phyloP scores from a whole-genome alignment of 2,888 invertebrate species.

The Nymphalis urticae region DNA sequence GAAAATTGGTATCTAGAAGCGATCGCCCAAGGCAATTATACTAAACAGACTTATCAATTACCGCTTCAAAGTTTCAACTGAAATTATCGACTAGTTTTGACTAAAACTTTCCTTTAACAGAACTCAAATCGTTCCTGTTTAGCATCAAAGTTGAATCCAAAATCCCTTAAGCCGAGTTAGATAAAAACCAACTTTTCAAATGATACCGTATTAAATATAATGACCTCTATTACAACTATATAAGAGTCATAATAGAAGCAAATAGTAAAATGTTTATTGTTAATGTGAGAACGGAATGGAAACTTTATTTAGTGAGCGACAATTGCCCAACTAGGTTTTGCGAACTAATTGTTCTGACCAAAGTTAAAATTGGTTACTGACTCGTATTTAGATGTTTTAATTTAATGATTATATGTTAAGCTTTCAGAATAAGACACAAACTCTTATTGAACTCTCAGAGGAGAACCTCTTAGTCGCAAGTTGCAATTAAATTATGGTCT shows the following conservation, averaged over 20 bases:
- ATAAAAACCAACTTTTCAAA: conserved; percentile 43
- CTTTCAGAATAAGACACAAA: not conserved
- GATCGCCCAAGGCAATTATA: too few species aligned
- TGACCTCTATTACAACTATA: not conserved
- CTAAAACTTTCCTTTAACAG: conserved; percentile 62
- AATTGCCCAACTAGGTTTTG: conserved; percentile 73
- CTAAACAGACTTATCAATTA: not conserved
- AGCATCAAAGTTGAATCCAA: conserved; percentile 72
- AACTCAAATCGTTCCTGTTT: conserved; percentile 69
- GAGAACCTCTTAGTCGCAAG: too few species aligned
- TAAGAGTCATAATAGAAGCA: conserved; percentile 22
- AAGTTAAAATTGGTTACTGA: conserved; percentile 52
- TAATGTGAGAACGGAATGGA: conserved; percentile 59
- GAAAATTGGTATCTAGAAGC: too few species aligned
- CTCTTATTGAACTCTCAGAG: not conserved
- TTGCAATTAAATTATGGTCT: too few species aligned
- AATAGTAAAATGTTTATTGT: conserved; percentile 39
- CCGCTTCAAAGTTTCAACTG: conserved; percentile 13
- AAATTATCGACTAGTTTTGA: conserved; percentile 57
- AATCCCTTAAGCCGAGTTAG: conserved; percentile 76
- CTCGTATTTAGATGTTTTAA: conserved; percentile 30
- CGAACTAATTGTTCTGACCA: conserved; percentile 72
- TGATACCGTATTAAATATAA: not conserved
- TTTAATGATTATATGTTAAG: conserved; percentile 7
- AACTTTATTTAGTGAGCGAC: conserved; percentile 75